A percentile compares a stretch with the other conserved stretches of the same genome.
Evolutionary conservation across 2,888 invertebrate genomes (phyloP).

Genomic region (Zaprionus bogoriensis): DNA sequence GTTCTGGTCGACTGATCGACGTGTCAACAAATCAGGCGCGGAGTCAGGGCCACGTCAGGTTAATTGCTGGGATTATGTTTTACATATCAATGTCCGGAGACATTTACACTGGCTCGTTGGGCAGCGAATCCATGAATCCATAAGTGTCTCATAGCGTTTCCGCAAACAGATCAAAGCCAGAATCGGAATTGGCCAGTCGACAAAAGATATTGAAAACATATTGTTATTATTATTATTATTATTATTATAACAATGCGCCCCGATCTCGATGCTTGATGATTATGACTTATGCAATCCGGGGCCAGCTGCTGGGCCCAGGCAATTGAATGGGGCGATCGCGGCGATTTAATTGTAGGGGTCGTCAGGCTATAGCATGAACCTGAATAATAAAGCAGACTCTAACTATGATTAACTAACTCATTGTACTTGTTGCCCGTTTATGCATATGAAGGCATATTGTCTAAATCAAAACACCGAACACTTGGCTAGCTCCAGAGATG

Average conservation of each 20-base stretch:
- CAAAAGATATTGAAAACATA: conserved; percentile 29
- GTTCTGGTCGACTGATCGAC: conserved; percentile 21
- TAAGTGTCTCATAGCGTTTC: conserved; percentile 48
- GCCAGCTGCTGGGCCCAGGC: background rate
- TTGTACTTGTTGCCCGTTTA: conserved; percentile 21
- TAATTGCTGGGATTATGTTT: conserved; percentile 28
- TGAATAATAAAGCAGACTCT: conserved; percentile 51
- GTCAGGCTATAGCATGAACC: conserved; percentile 41
- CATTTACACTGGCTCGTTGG: conserved; percentile 28
- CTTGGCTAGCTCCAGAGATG: conserved; percentile 3
- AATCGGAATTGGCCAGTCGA: conserved; percentile 24
- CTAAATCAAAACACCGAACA: no score
- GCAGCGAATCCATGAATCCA: conserved; percentile 18
- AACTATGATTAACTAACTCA: conserved; percentile 44
- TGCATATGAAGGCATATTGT: conserved; percentile 60
- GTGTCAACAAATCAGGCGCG: conserved; percentile 27
- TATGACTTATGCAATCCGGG: conserved; percentile 4
- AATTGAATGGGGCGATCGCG: background rate
- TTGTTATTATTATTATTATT: conserved; percentile 24
- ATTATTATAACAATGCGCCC: conserved; percentile 52
- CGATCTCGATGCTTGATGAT: conserved; percentile 15
- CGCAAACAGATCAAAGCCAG: conserved; percentile 37
- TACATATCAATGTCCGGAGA: conserved; percentile 43
- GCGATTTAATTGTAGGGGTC: conserved; percentile 56
- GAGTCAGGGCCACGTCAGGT: conserved; percentile 27